Percentiles rank a stretch among this genome's conserved stretches.
These are phyloP conservation scores for Crossocerus cetratus DNA, from an alignment of 2,888 invertebrate species.

Conservation along the genomic window DNA sequence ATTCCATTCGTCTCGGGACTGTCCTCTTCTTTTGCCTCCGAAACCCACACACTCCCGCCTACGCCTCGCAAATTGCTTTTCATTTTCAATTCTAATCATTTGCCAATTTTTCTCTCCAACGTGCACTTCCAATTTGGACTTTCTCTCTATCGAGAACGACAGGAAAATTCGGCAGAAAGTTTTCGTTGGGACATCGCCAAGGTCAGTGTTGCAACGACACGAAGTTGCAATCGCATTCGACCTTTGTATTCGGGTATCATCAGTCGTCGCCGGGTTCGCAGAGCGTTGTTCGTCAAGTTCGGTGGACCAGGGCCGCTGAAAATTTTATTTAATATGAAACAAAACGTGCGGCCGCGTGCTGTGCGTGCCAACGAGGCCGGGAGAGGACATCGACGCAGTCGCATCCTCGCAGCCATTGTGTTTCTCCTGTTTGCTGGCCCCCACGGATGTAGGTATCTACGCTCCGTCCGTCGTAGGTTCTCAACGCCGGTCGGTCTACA, in stretches of 20 bases:
- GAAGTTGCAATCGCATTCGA: too few species aligned
- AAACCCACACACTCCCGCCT: constrained; percentile 1
- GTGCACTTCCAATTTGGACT: too few species aligned
- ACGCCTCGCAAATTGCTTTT: too few species aligned
- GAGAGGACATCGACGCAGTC: constrained; percentile 56
- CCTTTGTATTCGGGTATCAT: too few species aligned
- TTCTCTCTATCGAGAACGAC: too few species aligned
- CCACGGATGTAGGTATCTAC: constrained; percentile 51
- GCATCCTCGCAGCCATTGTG: constrained; percentile 62
- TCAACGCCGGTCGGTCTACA: constrained; percentile 44
- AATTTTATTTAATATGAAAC: constrained; percentile 75
- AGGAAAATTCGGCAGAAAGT: too few species aligned
- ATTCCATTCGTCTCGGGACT: constrained; percentile 55
- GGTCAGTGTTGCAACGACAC: too few species aligned
- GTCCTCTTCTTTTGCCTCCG: constrained; percentile 12
- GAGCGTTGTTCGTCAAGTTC: too few species aligned
- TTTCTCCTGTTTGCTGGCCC: constrained; percentile 56
- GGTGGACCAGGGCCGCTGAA: constrained; percentile 48
- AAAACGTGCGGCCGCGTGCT: constrained; percentile 69
- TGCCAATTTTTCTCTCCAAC: too few species aligned
- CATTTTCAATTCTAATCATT: too few species aligned
- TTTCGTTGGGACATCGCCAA: too few species aligned
- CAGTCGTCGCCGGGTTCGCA: too few species aligned
- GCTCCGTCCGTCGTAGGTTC: constrained; percentile 59
- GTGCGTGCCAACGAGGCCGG: constrained; percentile 65